Evolutionary conservation across 2,888 invertebrate genomes (phyloP).

Genomic region (Acleris cristana): DNA sequence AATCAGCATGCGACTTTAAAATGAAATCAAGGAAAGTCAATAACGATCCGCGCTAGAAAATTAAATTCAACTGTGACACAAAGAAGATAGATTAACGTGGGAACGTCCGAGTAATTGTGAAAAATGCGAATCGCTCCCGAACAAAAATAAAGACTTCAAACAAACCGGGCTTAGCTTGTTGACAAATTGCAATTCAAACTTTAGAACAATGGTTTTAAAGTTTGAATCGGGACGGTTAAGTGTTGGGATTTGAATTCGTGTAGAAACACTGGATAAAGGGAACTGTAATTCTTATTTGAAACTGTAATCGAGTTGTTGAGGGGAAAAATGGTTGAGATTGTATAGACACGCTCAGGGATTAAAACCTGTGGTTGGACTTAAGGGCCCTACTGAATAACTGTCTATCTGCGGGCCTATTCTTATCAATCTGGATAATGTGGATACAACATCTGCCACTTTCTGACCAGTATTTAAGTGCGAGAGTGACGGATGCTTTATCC

Average conservation of each 20-base stretch:
- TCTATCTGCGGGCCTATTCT: no score
- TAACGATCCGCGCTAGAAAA: slow-evolving; percentile 70
- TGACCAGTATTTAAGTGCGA: no score
- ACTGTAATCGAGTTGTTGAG: slow-evolving; percentile 28
- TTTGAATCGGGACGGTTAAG: background rate
- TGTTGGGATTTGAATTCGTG: slow-evolving; percentile 31
- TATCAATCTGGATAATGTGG: no score
- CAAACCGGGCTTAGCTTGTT: slow-evolving; percentile 42
- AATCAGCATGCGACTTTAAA: slow-evolving; percentile 26
- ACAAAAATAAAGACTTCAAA: slow-evolving; percentile 65
- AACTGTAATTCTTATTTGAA: slow-evolving; percentile 24
- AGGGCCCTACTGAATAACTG: background rate
- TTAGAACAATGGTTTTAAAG: slow-evolving; percentile 37
- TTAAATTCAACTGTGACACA: slow-evolving; percentile 72
- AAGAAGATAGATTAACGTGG: slow-evolving; percentile 79
- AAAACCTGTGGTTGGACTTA: background rate
- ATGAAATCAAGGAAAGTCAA: slow-evolving; percentile 59
- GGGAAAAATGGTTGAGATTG: slow-evolving; percentile 12
- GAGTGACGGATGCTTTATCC: no score
- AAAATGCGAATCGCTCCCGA: slow-evolving; percentile 72
- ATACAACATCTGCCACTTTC: no score
- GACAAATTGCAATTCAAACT: slow-evolving; percentile 50
- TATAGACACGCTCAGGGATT: background rate
- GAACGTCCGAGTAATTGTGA: slow-evolving; percentile 81
- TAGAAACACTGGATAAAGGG: slow-evolving; percentile 22